Evolutionary conservation across 2,113 vertebrate species (phyloP).

Genomic region (Silurus glanis): DNA sequence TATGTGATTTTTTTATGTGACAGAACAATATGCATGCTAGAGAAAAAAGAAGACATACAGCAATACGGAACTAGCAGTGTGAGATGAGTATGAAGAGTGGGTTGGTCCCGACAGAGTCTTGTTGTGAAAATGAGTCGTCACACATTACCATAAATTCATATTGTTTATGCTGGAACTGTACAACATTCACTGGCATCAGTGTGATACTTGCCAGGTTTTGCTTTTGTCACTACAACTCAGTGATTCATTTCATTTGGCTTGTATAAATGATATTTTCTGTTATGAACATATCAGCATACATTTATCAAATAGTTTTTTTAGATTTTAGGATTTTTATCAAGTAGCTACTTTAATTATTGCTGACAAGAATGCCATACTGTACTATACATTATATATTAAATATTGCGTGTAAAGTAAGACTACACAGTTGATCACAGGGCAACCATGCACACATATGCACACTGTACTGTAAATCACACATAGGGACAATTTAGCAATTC

Average conservation of each 20-base stretch:
- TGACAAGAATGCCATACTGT: neutral
- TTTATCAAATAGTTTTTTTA: neutral
- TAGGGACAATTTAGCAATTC: neutral
- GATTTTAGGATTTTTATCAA: neutral
- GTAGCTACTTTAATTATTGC: neutral
- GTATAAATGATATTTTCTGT: neutral
- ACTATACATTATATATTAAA: neutral
- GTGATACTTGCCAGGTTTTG: neutral
- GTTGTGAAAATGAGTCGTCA: conserved; percentile 10
- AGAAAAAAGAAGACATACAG: neutral
- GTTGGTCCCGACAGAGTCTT: conserved; percentile 25
- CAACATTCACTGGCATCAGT: neutral
- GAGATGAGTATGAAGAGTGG: conserved; percentile 42
- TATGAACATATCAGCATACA: neutral
- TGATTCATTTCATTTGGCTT: neutral
- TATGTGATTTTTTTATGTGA: neutral
- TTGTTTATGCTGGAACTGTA: neutral
- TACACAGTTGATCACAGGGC: neutral
- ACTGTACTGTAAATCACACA: neutral
- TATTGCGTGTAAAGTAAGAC: neutral
- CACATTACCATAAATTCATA: neutral
- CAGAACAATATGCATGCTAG: neutral
- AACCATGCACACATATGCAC: neutral
- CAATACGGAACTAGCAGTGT: conserved; percentile 12
- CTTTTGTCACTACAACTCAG: neutral